Base-by-base conservation (phyloP, 2,113 vertebrate species). In the Caracal caracal region DNA sequence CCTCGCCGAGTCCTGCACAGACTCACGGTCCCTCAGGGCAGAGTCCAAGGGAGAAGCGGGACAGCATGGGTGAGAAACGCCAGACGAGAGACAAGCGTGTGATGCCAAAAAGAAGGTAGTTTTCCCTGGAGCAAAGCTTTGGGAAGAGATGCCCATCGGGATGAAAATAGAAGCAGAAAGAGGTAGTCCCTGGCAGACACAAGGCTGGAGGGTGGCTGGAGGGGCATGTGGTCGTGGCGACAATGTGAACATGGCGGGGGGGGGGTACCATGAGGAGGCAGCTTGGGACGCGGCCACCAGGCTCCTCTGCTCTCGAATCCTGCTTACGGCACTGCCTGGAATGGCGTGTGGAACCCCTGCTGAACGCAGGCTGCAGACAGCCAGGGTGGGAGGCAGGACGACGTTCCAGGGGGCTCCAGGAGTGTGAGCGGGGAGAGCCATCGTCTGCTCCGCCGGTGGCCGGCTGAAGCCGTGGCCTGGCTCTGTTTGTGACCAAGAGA, bases 41-140 rank as follows among this genome's bases (percentile, higher is more conserved):
- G 1, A 6, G 24, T 15, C 43, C 4, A 13, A 0, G 17, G 2
- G 35, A 71, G 17, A 30, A n/a, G 47, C 2, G 12, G 47, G 9
- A 6, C 20, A 37, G 0, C 4, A 1, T 0, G 12, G 0, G 1
- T 7, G 28, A 12, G 12, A 71, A n/a, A 3, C 11, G 12, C 0
- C 7, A n/a, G 35, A 1, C 20, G 2, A 0, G 33, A 7, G 4
- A 6, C 33, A 19, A 4, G 7, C 0, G 1, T 5, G 10, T 15
- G 1, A 0, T 1, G 10, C 19, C 8, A 10, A 71, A 17, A 24
- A 35, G 49, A 22, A 26, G 3, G 20, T 1, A 0, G 15, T 2
- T 5, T 30, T 33, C 49, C 28, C 73, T n/a, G 15, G 28, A 70
- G 40, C 43, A 13, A 28, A 61, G 49, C 19, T 63, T 16, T 37